Base-by-base conservation (phyloP, 2,888 invertebrate genomes). In the Nemapogon koenigi region DNA sequence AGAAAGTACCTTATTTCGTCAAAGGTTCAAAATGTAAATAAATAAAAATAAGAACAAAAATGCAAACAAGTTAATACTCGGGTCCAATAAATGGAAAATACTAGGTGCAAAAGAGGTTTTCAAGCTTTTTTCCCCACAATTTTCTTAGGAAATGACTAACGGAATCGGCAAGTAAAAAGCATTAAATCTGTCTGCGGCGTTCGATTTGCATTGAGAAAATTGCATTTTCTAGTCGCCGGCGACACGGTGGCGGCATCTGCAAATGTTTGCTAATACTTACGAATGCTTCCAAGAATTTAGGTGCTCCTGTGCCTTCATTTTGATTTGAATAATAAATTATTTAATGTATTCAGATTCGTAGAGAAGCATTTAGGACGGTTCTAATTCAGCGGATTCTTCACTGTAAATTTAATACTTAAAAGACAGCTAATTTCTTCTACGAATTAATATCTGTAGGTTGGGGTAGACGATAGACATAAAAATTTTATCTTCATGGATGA, bases 191-290 rank as follows among this genome's bases (percentile, higher is more conserved):
- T 71, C 70, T 69, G 62, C 59, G 50, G 59, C 63, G 61, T 72
- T 72, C 69, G 69, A 72, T 73, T 72, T 72, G 68, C 72, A 72
- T 71, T 68, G 62, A 53, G 64, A 65, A 71, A 73, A 75, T 72
- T 75, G 75, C 72, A 72, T 73, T 72, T 69, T 65, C 61, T 49
- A 67, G 58, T 62, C 57, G 59, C 46, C 55, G 61, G 57, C 33
- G 33, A 19, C 33, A 49, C 61, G 53, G 52, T 50, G 65, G 53
- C 29, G 33, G 30, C 54, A 56, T 48, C 55, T 55, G 57, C 52
- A 57, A 62, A 63, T 68, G 60, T 70, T 69, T 69, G 62, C 58
- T 50, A 57, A 63, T 51, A 55, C 58, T 60, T 53, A 54, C 54
- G 46, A 52, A 55, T 57, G 59, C 50, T 66, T 65, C 31, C 62